Evolutionary conservation across 1,140 invertebrate genomes (phyloP).

Genomic region (Battus philenor): DNA sequence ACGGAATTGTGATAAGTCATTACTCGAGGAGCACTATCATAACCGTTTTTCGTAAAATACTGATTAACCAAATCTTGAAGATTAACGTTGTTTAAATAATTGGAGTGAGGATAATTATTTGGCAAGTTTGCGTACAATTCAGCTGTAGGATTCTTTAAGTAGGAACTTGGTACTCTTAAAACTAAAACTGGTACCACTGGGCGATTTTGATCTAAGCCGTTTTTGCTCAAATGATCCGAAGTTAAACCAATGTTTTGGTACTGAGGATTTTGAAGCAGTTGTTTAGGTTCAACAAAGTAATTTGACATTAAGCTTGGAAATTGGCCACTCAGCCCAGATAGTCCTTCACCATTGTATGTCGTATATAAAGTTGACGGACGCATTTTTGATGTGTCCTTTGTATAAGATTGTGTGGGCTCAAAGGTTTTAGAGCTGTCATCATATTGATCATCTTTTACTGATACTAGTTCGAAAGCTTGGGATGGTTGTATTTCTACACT

Average conservation of each 20-base stretch:
- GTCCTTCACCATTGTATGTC: conserved; percentile 67
- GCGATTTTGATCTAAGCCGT: conserved; percentile 47
- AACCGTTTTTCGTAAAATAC: conserved; percentile 65
- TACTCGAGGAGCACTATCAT: conserved; percentile 51
- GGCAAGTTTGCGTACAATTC: conserved; percentile 76
- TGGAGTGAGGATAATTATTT: conserved; percentile 71
- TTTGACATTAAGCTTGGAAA: conserved; percentile 71
- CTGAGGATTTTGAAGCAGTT: conserved; percentile 62
- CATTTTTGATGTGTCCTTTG: conserved; percentile 23
- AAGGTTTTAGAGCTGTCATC: conserved; percentile 42
- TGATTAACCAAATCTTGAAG: conserved; percentile 67
- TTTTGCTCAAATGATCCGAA: conserved; percentile 49
- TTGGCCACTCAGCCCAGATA: conserved; percentile 63
- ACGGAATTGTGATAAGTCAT: conserved; percentile 47
- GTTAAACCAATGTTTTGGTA: conserved; percentile 60
- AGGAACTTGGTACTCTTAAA: conserved; percentile 75
- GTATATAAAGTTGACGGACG: conserved; percentile 60
- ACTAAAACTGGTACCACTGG: conserved; percentile 76
- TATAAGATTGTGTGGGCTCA: conserved; percentile 36
- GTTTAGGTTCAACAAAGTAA: conserved; percentile 63
- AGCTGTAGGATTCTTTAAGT: conserved; percentile 70
- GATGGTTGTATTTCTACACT: conserved; percentile 71
- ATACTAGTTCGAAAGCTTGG: conserved; percentile 67
- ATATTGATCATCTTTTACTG: conserved; percentile 56
- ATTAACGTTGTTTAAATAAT: conserved; percentile 74